Percentiles rank a stretch among this genome's conserved stretches.
These are phyloP conservation scores for Gymnorhina tibicen DNA, from an alignment of 2,113 vertebrate species.

Conservation along the genomic window DNA sequence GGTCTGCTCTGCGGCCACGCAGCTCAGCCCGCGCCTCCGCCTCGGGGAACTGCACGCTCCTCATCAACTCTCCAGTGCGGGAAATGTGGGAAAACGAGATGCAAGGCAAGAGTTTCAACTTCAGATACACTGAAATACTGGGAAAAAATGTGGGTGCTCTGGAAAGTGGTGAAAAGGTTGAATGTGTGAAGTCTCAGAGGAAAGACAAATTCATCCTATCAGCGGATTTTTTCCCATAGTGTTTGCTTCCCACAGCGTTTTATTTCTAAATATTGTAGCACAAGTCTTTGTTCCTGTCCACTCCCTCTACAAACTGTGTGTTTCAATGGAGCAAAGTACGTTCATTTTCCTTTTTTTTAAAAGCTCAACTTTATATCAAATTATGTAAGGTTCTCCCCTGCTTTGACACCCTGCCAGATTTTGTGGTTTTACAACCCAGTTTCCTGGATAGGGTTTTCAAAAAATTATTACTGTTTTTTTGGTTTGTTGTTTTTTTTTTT, in stretches of 20 bases:
- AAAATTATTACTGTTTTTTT: background rate
- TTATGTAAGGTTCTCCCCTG: background rate
- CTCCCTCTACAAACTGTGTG: background rate
- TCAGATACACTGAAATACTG: background rate
- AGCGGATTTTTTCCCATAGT: background rate
- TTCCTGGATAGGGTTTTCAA: background rate
- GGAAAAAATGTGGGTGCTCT: background rate
- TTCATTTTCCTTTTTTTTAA: background rate
- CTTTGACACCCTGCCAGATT: background rate
- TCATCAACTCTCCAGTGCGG: background rate
- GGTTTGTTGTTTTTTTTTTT: background rate
- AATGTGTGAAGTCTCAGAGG: background rate
- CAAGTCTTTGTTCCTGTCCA: background rate
- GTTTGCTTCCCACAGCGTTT: background rate
- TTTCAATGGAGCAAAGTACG: background rate
- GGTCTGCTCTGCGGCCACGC: rapidly evolving
- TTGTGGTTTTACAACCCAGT: background rate
- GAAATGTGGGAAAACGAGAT: background rate
- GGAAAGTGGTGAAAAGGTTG: background rate
- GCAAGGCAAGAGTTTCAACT: background rate
- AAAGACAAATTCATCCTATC: background rate
- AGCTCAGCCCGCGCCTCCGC: background rate
- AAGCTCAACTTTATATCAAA: background rate
- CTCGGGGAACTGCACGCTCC: rapidly evolving
- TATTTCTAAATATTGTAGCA: background rate